Base-by-base conservation (phyloP, 2,797 vertebrate genomes). In the Nothura maculosa region DNA sequence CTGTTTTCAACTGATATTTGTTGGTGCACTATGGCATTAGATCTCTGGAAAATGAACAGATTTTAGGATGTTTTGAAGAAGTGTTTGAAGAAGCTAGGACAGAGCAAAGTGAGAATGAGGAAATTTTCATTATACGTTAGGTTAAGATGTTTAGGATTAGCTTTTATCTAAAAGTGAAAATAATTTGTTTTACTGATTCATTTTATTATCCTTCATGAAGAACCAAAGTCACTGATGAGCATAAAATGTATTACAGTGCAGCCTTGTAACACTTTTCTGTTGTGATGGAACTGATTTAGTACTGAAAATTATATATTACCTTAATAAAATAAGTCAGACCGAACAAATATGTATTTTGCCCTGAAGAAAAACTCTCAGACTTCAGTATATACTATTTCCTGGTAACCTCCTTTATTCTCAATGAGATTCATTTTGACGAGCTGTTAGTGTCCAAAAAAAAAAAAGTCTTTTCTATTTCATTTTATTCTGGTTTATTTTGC, bases 401-500 rank as follows among this genome's bases (percentile, higher is more conserved):
- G 38, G 42, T 80, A 85, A 85, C 47, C 50, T 70, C 13, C 13
- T 78, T 81, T 78, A 67, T 54, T 85, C 50, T 87, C 12, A 45
- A 45, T 3, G 54, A 12, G 17, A 73, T 36, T 88, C 43, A 81
- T 13, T 72, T 45, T 58, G n/a, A 55, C 57, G 21, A 63, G 32
- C n/a, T 96, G 21, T 54, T 89, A 90, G n/a, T 72, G 69, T 18
- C 84, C 80, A 61, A 91, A 88, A 92, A 91, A 69, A 34, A 21
- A 64, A 91, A 88, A 92, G 40, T 11, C 9, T 90, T 70, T 94
- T 72, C 52, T 77, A 90, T 55, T 7, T 18, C 5, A 48, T 74
- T 91, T 83, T 75, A 54, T 73, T 95, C 77, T 57, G 52, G 58
- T 67, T 96, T 96, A 70, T 91, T 91, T 95, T 96, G 77, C 73